Conservation (phyloP, 2,113 vertebrate species). For the Sakesphorus luctuosus region DNA sequence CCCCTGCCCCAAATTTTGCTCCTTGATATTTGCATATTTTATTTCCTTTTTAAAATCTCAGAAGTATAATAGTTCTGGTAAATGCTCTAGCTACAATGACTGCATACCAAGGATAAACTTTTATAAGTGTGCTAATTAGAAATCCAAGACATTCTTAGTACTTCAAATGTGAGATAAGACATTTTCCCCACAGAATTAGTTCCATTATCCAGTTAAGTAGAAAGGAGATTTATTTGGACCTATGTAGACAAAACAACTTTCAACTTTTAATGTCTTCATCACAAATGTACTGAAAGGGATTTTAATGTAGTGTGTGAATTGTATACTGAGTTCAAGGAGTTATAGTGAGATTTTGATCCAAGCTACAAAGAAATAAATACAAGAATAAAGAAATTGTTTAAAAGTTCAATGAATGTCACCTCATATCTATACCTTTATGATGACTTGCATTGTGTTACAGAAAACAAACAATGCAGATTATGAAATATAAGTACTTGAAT, state of each 20-base stretch:
- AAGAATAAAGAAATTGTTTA: background rate
- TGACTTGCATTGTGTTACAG: background rate
- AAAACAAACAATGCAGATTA: constrained; percentile 1
- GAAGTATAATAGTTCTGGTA: background rate
- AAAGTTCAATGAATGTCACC: background rate
- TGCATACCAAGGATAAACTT: background rate
- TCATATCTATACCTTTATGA: background rate
- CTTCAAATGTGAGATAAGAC: background rate
- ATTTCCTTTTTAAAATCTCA: background rate
- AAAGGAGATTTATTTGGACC: background rate
- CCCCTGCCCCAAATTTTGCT: background rate
- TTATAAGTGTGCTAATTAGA: background rate
- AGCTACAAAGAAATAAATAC: background rate
- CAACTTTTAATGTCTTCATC: background rate
- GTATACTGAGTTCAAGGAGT: background rate
- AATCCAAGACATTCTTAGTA: background rate
- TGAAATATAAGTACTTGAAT: background rate
- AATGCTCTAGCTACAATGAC: background rate
- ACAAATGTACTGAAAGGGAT: background rate
- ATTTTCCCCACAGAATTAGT: background rate
- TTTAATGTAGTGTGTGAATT: background rate
- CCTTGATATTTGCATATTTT: background rate
- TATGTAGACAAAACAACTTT: background rate
- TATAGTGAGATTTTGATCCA: background rate
- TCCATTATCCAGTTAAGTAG: background rate